Evolutionary conservation across 2,888 invertebrate genomes (phyloP).

Genomic region (Mesorhabditis sp.): DNA sequence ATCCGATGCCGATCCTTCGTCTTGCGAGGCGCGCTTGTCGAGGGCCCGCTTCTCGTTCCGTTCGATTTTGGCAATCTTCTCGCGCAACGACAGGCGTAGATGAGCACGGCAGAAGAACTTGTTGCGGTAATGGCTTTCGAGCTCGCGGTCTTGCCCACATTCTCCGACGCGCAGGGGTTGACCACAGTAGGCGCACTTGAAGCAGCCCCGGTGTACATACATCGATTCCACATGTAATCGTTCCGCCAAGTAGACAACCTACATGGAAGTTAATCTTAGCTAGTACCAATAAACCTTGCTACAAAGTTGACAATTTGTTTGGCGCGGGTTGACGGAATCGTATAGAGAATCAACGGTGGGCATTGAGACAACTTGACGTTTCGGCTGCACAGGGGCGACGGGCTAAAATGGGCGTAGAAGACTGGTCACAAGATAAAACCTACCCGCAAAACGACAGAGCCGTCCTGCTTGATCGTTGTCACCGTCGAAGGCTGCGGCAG

Average conservation of each 20-base stretch:
- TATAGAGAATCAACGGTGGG: slow-evolving; percentile 11
- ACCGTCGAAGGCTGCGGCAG: neutral
- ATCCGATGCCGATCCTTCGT: neutral
- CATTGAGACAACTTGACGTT: slow-evolving; percentile 12
- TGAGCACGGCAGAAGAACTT: slow-evolving; percentile 36
- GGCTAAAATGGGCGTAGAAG: slow-evolving; percentile 12
- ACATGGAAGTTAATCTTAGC: neutral
- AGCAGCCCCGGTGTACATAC: slow-evolving; percentile 31
- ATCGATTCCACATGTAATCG: slow-evolving; percentile 24
- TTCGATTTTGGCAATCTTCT: slow-evolving; percentile 29
- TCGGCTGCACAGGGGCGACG: slow-evolving; percentile 16
- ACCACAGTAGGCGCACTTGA: slow-evolving; percentile 39
- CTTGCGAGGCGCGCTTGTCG: slow-evolving; percentile 6
- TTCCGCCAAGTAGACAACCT: slow-evolving; percentile 44
- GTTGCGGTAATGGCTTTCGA: slow-evolving; percentile 20
- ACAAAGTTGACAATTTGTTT: slow-evolving; percentile 17
- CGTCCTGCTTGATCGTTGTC: slow-evolving; percentile 10
- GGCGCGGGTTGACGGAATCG: slow-evolving; percentile 17
- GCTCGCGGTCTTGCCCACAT: slow-evolving; percentile 24
- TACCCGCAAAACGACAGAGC: slow-evolving; percentile 8
- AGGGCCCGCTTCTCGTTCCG: slow-evolving; percentile 10
- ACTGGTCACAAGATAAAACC: neutral
- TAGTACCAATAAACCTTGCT: slow-evolving; percentile 11
- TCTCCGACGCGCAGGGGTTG: slow-evolving; percentile 37
- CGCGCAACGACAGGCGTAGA: slow-evolving; percentile 22